These are phyloP conservation scores for Anolis sagrei DNA, from an alignment of 2,113 vertebrate genomes.

Conservation along the genomic window DNA sequence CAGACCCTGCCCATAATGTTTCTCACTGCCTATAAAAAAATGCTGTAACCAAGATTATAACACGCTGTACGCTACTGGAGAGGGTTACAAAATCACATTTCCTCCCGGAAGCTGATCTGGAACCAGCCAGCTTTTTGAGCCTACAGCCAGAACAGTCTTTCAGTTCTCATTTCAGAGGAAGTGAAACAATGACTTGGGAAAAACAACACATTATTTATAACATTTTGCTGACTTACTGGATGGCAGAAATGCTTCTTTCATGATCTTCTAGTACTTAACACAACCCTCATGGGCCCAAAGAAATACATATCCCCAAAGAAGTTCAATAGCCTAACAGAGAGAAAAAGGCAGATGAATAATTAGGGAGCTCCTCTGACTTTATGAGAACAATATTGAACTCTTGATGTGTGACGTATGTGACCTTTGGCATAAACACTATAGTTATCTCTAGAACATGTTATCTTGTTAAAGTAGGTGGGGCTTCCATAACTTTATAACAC, in stretches of 20 bases:
- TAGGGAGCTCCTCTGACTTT: neutral
- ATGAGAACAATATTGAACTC: neutral
- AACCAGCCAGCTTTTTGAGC: accelerated
- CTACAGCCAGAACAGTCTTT: accelerated
- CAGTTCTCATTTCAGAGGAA: slow-evolving; percentile 16
- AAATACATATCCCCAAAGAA: neutral
- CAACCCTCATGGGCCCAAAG: neutral
- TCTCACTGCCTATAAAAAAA: neutral
- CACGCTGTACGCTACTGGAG: accelerated
- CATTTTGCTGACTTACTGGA: accelerated
- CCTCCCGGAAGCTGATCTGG: neutral
- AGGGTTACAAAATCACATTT: neutral
- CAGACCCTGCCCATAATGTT: neutral
- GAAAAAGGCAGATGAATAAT: neutral
- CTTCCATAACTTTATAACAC: neutral
- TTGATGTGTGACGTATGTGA: neutral
- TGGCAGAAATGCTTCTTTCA: neutral
- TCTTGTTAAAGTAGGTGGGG: neutral
- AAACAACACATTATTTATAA: neutral
- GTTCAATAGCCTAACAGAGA: accelerated
- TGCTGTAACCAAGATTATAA: neutral
- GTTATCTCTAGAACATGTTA: neutral
- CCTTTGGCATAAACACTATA: neutral
- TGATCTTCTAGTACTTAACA: neutral
- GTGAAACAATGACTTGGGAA: neutral